Conservation (phyloP, 2,113 vertebrate genomes). For the Aleadryas rufinucha region DNA sequence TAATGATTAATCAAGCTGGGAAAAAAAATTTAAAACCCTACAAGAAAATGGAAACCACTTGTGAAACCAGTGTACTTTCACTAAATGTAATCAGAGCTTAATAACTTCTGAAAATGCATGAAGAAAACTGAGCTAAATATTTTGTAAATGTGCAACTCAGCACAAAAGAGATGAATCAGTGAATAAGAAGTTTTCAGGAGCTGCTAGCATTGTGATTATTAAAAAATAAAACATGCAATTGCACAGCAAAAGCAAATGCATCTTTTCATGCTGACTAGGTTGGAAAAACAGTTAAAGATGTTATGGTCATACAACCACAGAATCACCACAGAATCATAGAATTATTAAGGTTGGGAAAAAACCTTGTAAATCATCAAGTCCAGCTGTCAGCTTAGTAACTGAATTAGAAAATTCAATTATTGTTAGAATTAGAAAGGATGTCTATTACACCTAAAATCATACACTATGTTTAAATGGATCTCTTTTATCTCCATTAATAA, state of each 20-base stretch:
- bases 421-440: background rate
- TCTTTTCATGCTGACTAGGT: background rate
- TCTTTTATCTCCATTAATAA: background rate
- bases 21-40: background rate
- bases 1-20: background rate
- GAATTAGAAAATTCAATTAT: background rate
- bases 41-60: background rate
- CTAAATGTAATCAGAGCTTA: background rate
- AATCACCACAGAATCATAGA: background rate
- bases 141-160: background rate
- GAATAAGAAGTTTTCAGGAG: background rate
- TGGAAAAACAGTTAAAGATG: background rate
- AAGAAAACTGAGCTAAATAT: background rate
- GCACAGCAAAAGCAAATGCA: background rate
- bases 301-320: background rate
- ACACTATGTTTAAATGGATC: background rate
- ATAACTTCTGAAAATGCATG: background rate
- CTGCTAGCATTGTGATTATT: background rate
- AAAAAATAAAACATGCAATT: background rate
- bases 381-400: background rate
- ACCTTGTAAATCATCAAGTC: background rate
- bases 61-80: background rate
- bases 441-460: background rate
- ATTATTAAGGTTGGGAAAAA: background rate
- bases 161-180: background rate